Evolutionary conservation across 1,140 invertebrate genomes (phyloP).

Genomic region (Zeugodacus cucurbitae): DNA sequence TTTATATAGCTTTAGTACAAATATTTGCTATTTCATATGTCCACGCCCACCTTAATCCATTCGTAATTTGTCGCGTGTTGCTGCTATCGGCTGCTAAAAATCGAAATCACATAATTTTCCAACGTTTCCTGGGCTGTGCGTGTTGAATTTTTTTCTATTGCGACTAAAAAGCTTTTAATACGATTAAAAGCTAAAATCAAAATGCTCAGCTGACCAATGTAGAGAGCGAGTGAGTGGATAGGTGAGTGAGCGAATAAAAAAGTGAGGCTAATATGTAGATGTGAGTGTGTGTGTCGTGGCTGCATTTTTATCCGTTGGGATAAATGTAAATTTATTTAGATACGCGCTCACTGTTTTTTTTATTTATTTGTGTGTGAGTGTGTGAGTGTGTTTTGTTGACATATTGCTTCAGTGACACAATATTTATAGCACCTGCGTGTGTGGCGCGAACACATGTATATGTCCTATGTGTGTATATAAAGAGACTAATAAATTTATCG

Average conservation of each 20-base stretch:
- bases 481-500: background rate
- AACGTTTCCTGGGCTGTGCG: background rate
- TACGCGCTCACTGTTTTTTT: background rate
- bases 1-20: background rate
- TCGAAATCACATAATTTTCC: conserved; percentile 13
- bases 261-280: background rate
- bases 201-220: background rate
- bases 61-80: background rate
- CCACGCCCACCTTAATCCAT: background rate
- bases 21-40: background rate
- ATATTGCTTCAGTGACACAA: background rate
- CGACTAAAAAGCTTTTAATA: conserved; percentile 8
- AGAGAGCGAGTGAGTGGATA: too few species aligned
- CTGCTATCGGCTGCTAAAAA: background rate
- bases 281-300: background rate
- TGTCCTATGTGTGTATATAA: background rate
- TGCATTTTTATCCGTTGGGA: background rate
- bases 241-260: background rate
- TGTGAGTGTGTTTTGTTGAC: background rate
- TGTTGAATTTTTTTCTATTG: background rate
- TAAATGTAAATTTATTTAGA: background rate
- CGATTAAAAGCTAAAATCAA: conserved; percentile 28
- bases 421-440: background rate
- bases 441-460: background rate
- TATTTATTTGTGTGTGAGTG: background rate